Base-by-base conservation (phyloP, 2,797 vertebrate genomes). In the Malurus splendens region DNA sequence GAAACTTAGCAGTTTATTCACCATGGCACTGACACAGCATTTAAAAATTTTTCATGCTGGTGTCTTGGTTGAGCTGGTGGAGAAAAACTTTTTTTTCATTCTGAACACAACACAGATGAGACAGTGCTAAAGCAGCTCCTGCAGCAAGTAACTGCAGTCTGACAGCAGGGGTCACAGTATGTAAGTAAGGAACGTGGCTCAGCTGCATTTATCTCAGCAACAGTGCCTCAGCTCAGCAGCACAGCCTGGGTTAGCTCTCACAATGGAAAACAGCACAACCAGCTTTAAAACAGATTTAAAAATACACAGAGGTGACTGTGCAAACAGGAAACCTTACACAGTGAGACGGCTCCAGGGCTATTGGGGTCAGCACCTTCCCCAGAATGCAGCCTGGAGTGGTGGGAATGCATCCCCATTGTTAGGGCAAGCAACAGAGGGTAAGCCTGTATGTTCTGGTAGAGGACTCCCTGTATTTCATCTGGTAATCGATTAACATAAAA, bases 391-490 rank as follows among this genome's bases (percentile, higher is more conserved):
- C 18, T 41, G 18, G 24, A 28, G 19, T 4, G 25, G 17, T 55
- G 44, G 61, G 42, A 67, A 32, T 65, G 30, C 30, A 64, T 11
- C 27, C 14, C 20, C 44, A 19, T 0, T 3, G 24, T 27, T 8
- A 71, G 23, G 45, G 18, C 54, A 80, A 10, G 32, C 59, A 62
- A 22, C 12, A 36, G 36, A 14, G 13, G 30, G 28, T 6, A 18
- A 79, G 2, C 23, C 30, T 47, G 39, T 0, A 1, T 6, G 7
- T 19, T 24, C 59, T 19, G 16, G 7, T 18, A n/a, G n/a, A 22
- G 32, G 30, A 47, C 18, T 44, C 51, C 39, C 30, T 59, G 27
- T 20, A 15, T 72, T 90, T 86, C 45, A 84, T 25, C 32, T 4
- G 9, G 15, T 47, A n/a, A 62, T 9, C 19, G 22, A 76, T 59